These are phyloP conservation scores for Pseudococcus viburni DNA, from an alignment of 2,888 invertebrate species.

Conservation along the genomic window DNA sequence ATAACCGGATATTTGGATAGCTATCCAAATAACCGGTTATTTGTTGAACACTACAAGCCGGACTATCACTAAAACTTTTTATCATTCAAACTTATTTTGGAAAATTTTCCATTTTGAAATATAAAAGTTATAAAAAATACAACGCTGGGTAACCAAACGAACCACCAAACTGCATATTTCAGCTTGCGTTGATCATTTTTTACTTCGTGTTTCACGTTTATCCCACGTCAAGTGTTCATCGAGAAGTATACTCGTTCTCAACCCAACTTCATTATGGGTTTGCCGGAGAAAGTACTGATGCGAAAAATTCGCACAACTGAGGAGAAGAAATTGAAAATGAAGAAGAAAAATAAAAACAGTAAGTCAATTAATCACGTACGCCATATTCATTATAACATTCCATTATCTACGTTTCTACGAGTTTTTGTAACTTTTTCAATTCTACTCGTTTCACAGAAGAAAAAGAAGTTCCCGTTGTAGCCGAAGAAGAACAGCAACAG, in stretches of 20 bases:
- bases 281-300: conserved; percentile 54
- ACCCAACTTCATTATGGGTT: not conserved
- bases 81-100: too few relatives aligned
- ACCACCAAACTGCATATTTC: too few relatives aligned
- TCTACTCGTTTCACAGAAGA: not conserved
- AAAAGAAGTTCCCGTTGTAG: not conserved
- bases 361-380: not conserved
- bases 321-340: conserved; percentile 21
- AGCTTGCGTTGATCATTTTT: too few relatives aligned
- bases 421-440: not conserved
- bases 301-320: conserved; percentile 45
- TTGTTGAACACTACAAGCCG: too few relatives aligned
- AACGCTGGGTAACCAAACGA: too few relatives aligned
- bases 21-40: too few relatives aligned
- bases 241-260: too few relatives aligned
- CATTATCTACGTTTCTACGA: not conserved
- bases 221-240: not conserved
- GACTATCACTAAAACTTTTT: too few relatives aligned
- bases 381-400: not conserved
- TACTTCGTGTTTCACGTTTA: not conserved
- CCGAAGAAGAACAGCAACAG: not conserved
- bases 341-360: conserved; percentile 15
- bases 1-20: too few relatives aligned
- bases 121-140: too few relatives aligned
- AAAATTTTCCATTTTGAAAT: too few relatives aligned